Evolutionary conservation across 2,888 invertebrate species (phyloP).

Genomic region (Drosophila anceps): DNA sequence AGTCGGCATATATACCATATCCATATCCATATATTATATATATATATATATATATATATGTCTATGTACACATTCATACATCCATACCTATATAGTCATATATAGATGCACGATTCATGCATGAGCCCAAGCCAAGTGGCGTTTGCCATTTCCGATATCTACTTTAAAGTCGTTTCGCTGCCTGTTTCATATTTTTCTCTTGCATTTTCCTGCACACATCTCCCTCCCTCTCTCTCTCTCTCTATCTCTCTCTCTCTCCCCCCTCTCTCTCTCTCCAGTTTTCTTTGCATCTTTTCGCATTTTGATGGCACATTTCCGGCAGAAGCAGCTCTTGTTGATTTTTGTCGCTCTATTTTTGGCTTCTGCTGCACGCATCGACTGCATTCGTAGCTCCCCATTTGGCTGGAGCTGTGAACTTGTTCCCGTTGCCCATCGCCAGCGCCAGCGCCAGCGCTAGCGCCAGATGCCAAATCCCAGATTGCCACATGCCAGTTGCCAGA

Average conservation of each 20-base stretch:
- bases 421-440: slow-evolving; percentile 9
- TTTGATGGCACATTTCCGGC: slow-evolving; percentile 64
- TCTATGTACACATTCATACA: too few species aligned
- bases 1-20: slow-evolving; percentile 7
- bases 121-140: slow-evolving; percentile 35
- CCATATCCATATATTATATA: slow-evolving; percentile 1
- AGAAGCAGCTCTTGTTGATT: slow-evolving; percentile 48
- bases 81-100: background rate
- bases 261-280: background rate
- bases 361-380: slow-evolving; percentile 25
- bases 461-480: slow-evolving; percentile 15
- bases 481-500: slow-evolving; percentile 10
- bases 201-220: background rate
- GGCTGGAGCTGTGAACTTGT: slow-evolving; percentile 21
- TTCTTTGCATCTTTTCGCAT: slow-evolving; percentile 33
- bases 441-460: slow-evolving; percentile 1
- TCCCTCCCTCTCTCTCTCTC: background rate
- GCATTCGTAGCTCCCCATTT: slow-evolving; percentile 19
- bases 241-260: slow-evolving; percentile 6
- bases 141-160: slow-evolving; percentile 61
- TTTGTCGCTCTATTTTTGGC: slow-evolving; percentile 62
- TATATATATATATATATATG: background rate
- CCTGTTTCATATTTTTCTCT: slow-evolving; percentile 14
- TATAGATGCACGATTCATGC: slow-evolving; percentile 17
- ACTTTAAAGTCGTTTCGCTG: slow-evolving; percentile 52